Conservation (phyloP, 2,888 invertebrate genomes). For the Ptychoptera albimana region DNA sequence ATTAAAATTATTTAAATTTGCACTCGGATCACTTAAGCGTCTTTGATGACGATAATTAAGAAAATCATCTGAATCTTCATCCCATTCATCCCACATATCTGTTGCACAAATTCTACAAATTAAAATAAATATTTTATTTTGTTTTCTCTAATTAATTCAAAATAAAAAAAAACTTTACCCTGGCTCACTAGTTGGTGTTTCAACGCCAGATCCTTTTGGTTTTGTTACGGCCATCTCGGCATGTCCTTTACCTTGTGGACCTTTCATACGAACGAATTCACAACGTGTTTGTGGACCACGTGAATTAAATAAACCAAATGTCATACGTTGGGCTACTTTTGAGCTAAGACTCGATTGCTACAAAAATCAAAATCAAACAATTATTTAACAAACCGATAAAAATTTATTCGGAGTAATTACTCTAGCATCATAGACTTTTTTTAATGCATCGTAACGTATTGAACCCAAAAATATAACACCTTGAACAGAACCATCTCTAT, state of each 20-base stretch:
- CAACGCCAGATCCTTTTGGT: conserved; percentile 80
- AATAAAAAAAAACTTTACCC: conserved; percentile 28
- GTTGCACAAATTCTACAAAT: conserved; percentile 46
- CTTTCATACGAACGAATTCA: conserved; percentile 97
- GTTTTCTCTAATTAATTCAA: background rate
- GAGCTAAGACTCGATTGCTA: conserved; percentile 83
- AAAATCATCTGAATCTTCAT: conserved; percentile 72
- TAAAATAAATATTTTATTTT: background rate
- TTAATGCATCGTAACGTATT: conserved; percentile 92
- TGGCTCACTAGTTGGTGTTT: conserved; percentile 89
- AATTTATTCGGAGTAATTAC: conserved; percentile 37
- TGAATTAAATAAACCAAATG: conserved; percentile 72
- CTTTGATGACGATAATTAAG: conserved; percentile 67
- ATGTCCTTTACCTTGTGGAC: conserved; percentile 89
- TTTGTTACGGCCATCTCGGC: conserved; percentile 97
- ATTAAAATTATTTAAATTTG: conserved; percentile 71
- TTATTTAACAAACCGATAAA: background rate
- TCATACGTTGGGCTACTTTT: conserved; percentile 91
- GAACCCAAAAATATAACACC: conserved; percentile 95
- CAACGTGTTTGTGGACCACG: conserved; percentile 62
- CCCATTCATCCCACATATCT: conserved; percentile 86
- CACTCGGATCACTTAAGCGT: conserved; percentile 78
- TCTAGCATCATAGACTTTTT: conserved; percentile 90
- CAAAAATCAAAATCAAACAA: conserved; percentile 13
- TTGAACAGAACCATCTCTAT: conserved; percentile 69